Percentiles rank a stretch among this genome's conserved stretches.
Evolutionary conservation across 2,888 invertebrate genomes (phyloP).

Genomic region (Nyleta sp.): DNA sequence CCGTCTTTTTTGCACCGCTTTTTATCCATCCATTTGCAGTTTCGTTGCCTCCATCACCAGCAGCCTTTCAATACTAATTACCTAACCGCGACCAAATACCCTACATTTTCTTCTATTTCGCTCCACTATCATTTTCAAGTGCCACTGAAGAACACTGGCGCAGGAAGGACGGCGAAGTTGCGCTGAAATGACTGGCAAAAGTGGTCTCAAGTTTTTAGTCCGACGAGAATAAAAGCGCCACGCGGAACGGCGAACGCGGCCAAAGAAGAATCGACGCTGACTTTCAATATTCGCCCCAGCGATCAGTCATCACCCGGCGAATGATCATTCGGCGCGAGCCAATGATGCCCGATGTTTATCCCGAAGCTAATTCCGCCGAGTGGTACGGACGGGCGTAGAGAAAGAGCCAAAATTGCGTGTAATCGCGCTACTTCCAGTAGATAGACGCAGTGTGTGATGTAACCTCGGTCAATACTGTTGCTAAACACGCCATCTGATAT

Average conservation of each 20-base stretch:
- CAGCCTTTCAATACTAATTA: slow-evolving; percentile 41
- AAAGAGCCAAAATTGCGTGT: slow-evolving; percentile 36
- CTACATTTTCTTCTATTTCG: slow-evolving; percentile 43
- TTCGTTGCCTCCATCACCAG: too few species aligned
- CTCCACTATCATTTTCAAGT: slow-evolving; percentile 33
- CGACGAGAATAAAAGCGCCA: slow-evolving; percentile 4
- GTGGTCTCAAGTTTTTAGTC: slow-evolving; percentile 39
- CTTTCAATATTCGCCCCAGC: slow-evolving; percentile 22
- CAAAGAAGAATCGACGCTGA: slow-evolving; percentile 36
- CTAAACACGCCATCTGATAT: slow-evolving; percentile 52
- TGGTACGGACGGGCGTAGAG: slow-evolving; percentile 19
- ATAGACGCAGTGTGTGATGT: slow-evolving; percentile 41
- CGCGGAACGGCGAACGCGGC: too few species aligned
- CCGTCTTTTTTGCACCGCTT: background rate
- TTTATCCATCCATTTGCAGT: background rate
- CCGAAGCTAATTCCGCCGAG: slow-evolving; percentile 38
- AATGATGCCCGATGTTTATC: slow-evolving; percentile 24
- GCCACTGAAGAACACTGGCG: slow-evolving; percentile 11
- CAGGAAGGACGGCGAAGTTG: slow-evolving; percentile 19
- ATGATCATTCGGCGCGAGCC: slow-evolving; percentile 25
- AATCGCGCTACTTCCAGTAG: slow-evolving; percentile 39
- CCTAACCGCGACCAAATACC: slow-evolving; percentile 36
- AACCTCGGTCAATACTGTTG: slow-evolving; percentile 42
- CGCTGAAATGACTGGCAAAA: slow-evolving; percentile 44
- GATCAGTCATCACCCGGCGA: slow-evolving; percentile 36